Conservation (phyloP, 2,888 invertebrate genomes). For the Heliconius erato region DNA sequence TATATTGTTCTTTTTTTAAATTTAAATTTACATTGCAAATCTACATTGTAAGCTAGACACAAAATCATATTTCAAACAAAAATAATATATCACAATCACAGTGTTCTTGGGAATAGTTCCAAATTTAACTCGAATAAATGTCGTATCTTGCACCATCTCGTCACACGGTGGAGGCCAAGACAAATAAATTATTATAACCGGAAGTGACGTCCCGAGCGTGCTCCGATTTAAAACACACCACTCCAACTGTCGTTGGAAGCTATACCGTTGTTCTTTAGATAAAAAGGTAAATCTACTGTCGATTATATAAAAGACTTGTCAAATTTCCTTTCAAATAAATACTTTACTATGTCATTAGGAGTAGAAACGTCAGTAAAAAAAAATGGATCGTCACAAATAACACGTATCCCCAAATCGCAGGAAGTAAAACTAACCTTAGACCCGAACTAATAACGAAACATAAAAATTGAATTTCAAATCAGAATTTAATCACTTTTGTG, state of each 20-base stretch:
- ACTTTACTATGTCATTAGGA: conserved; percentile 52
- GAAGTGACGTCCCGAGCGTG: conserved; percentile 82
- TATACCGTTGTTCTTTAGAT: conserved; percentile 53
- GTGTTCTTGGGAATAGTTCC: conserved; percentile 77
- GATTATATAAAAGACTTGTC: conserved; percentile 30
- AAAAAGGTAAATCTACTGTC: conserved; percentile 47
- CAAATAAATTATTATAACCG: conserved; percentile 84
- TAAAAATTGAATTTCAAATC: conserved; percentile 78
- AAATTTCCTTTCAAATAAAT: conserved; percentile 61
- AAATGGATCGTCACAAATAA: conserved; percentile 69
- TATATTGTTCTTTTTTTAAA: not conserved
- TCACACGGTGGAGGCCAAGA: conserved; percentile 80
- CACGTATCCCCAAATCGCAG: conserved; percentile 69
- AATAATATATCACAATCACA: conserved; percentile 70
- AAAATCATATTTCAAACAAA: conserved; percentile 46
- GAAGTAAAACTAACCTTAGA: conserved; percentile 73
- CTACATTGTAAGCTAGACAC: conserved; percentile 4
- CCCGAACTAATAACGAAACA: conserved; percentile 67
- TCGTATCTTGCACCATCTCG: conserved; percentile 79
- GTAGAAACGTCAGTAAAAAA: conserved; percentile 56
- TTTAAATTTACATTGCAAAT: conserved; percentile 4
- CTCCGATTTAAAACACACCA: conserved; percentile 80
- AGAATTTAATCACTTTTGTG: conserved; percentile 74
- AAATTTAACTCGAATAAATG: conserved; percentile 77
- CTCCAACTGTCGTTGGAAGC: conserved; percentile 60